Base-by-base conservation (phyloP, 2,888 invertebrate genomes). In the Eupithecia insigniata region DNA sequence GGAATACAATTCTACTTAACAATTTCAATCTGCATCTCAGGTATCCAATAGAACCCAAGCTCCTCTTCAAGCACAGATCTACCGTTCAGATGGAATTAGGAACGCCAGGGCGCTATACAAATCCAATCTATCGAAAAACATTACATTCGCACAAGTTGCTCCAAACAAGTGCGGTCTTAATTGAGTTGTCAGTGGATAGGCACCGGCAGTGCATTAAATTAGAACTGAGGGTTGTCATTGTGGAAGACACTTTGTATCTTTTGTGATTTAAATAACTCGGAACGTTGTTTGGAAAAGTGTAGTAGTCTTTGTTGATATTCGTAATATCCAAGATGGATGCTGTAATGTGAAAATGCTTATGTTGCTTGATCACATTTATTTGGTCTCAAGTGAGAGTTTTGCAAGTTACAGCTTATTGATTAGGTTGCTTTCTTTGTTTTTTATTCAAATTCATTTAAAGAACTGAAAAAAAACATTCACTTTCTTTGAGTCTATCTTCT, bases 81-180 rank as follows among this genome's bases (percentile, higher is more conserved):
- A 26, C 60, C 67, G 39, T 32, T 60, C 69, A 22, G 46, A 43
- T 69, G 82, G 77, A 82, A 84, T 85, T 85, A 84, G 78, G 82
- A 79, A 82, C 81, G 77, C 82, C 79, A 80, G 78, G 78, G 76
- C 74, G 80, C 80, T 80, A 80, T 83, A 80, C 75, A 79, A 81
- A 83, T 81, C 78, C 81, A 83, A 86, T 85, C 82, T 81, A 83
- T 87, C 82, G 84, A 84, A 83, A 84, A 84, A 81, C 83, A 85
- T 87, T 85, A 87, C 79, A 79, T 72, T 78, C 71, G 72, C 75
- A 76, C 81, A 79, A 79, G 79, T 82, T 79, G 79, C 75, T 79
- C 73, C 74, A 77, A 80, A 81, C 79, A 79, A 78, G 77, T 69
- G 61, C 73, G 55, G 69, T 77, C 76, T 70, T 75, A 78, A 76